These are phyloP conservation scores for Stichodactyla mertensii DNA, from an alignment of 64 coral and sea anemone genomes.

Conservation along the genomic window DNA sequence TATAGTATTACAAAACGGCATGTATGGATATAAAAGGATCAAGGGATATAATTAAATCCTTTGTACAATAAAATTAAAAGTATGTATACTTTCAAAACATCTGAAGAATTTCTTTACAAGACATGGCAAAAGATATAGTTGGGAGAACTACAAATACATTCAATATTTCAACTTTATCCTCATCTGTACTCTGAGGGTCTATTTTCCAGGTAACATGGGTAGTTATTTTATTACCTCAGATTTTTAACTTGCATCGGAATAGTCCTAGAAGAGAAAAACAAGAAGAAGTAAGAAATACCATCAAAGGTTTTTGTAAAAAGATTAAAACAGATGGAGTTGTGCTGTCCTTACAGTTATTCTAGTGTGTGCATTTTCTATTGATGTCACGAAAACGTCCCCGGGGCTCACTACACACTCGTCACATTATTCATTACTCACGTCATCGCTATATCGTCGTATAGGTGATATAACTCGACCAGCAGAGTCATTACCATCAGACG, in stretches of 20 bases:
- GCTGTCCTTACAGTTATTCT: background rate
- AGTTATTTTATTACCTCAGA: too few species aligned
- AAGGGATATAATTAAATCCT: too few species aligned
- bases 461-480: slow-evolving; percentile 40
- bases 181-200: too few species aligned
- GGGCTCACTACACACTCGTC: background rate
- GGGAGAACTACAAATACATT: too few species aligned
- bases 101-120: too few species aligned
- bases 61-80: too few species aligned
- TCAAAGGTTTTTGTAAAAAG: too few species aligned
- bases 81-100: too few species aligned
- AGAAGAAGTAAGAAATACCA: background rate
- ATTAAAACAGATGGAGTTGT: too few species aligned
- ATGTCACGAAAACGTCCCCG: background rate
- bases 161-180: too few species aligned
- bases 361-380: background rate
- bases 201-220: too few species aligned
- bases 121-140: too few species aligned
- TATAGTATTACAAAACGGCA: background rate
- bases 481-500: slow-evolving; percentile 43
- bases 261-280: slow-evolving; percentile 34
- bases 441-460: slow-evolving; percentile 43
- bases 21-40: background rate
- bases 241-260: slow-evolving; percentile 45
- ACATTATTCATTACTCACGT: slow-evolving; percentile 28